Percentiles rank a stretch among this genome's conserved stretches.
These are phyloP conservation scores for Pristionchus japonicus DNA, from an alignment of 2,888 invertebrate genomes.

Conservation along the genomic window DNA sequence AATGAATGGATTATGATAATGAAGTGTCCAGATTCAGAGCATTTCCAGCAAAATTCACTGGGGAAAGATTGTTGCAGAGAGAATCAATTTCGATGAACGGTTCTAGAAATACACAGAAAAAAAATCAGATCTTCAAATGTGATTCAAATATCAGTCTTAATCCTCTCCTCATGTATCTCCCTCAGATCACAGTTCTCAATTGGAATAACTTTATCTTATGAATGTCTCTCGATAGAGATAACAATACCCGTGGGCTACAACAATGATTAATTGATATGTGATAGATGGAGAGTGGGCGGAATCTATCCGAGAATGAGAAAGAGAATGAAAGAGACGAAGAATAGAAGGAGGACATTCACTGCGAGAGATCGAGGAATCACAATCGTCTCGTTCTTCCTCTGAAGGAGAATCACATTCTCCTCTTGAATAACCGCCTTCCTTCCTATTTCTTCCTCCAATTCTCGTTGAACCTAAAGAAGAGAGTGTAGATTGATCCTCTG, in stretches of 20 bases:
- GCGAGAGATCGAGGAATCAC: constrained; percentile 16
- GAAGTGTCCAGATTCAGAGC: background rate
- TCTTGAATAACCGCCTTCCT: background rate
- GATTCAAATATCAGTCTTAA: too few species aligned
- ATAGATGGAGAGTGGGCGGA: background rate
- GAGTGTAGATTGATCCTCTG: background rate
- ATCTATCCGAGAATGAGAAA: constrained; percentile 23
- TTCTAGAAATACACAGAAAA: too few species aligned
- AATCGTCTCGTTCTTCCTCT: constrained; percentile 6
- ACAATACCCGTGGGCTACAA: background rate
- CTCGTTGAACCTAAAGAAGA: background rate
- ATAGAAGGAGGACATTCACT: constrained; percentile 15
- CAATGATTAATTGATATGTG: background rate
- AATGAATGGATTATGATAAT: constrained; percentile 20
- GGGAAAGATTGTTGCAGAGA: too few species aligned
- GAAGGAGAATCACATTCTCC: constrained; percentile 25
- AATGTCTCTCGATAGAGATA: background rate
- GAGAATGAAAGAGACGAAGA: constrained; percentile 32
- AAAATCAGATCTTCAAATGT: too few species aligned
- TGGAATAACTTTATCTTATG: background rate
- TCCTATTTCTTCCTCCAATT: constrained; percentile 29
- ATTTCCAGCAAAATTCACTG: background rate
- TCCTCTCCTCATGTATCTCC: background rate
- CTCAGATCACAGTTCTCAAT: background rate
- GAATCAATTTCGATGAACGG: too few species aligned